Percentiles rank a stretch among this genome's conserved stretches.
Evolutionary conservation across 2,888 invertebrate genomes (phyloP).

Genomic region (Archips xylosteana): DNA sequence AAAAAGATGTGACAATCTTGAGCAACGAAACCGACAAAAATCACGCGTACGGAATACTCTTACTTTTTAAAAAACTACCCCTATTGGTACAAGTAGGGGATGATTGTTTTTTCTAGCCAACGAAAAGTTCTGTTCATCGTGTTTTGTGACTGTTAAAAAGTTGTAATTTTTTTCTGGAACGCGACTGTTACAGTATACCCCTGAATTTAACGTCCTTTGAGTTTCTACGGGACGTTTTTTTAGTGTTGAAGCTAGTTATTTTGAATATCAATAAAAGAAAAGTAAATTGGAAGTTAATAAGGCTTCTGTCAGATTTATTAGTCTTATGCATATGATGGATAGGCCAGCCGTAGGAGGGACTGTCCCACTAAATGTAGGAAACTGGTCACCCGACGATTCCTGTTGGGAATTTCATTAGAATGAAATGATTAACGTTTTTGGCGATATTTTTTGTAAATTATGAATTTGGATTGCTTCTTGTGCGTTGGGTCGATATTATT

Average conservation of each 20-base stretch:
- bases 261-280: background rate
- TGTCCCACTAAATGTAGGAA: background rate
- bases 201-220: too few species aligned
- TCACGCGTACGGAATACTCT: too few species aligned
- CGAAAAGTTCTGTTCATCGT: too few species aligned
- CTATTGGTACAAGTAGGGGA: too few species aligned
- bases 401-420: background rate
- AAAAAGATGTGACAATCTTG: too few species aligned
- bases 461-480: slow-evolving; percentile 22
- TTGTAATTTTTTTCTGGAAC: too few species aligned
- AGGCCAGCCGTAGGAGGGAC: background rate
- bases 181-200: too few species aligned
- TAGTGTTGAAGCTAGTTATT: background rate
- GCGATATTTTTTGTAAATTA: slow-evolving; percentile 31
- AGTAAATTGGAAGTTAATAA: background rate
- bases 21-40: too few species aligned
- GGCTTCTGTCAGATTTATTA: background rate
- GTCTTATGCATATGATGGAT: background rate
- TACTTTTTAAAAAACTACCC: too few species aligned
- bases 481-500: slow-evolving; percentile 21
- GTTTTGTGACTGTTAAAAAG: background rate
- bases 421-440: background rate
- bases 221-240: background rate
- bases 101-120: too few species aligned
- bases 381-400: slow-evolving; percentile 9